These are phyloP conservation scores for Sarcophaga subvicina DNA, from an alignment of 2,888 invertebrate species.

Conservation along the genomic window DNA sequence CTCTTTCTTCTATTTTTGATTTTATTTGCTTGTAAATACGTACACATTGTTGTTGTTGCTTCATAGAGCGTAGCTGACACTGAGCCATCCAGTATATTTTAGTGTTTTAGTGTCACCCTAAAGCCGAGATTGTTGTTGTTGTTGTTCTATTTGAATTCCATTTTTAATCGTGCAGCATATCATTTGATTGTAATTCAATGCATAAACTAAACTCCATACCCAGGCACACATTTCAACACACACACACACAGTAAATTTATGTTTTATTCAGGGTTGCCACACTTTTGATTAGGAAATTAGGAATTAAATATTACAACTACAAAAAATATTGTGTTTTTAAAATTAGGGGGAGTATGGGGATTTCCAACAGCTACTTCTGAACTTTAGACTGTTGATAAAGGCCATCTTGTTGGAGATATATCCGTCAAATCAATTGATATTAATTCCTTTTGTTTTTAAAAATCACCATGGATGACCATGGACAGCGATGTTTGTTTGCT, in stretches of 20 bases:
- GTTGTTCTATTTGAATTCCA: neutral
- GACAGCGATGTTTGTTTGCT: too few species aligned
- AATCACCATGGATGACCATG: too few species aligned
- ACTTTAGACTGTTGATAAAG: too few species aligned
- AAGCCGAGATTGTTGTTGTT: neutral
- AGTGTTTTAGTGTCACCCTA: neutral
- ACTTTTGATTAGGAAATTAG: too few species aligned
- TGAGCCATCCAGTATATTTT: neutral
- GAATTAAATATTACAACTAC: too few species aligned
- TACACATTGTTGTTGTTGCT: neutral
- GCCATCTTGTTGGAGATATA: too few species aligned
- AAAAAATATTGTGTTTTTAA: too few species aligned
- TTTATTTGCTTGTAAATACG: neutral
- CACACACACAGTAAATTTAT: neutral
- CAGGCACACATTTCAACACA: neutral
- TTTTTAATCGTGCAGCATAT: conserved; percentile 7
- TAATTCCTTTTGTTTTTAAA: too few species aligned
- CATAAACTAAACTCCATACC: neutral
- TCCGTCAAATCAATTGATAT: too few species aligned
- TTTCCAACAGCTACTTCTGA: too few species aligned
- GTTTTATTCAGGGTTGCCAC: neutral
- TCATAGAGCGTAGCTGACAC: neutral
- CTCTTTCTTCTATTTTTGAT: neutral
- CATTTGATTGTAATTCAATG: conserved; percentile 49
- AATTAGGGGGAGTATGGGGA: too few species aligned